Conservation (phyloP, 2,113 vertebrate species). For the Ursus arctos region DNA sequence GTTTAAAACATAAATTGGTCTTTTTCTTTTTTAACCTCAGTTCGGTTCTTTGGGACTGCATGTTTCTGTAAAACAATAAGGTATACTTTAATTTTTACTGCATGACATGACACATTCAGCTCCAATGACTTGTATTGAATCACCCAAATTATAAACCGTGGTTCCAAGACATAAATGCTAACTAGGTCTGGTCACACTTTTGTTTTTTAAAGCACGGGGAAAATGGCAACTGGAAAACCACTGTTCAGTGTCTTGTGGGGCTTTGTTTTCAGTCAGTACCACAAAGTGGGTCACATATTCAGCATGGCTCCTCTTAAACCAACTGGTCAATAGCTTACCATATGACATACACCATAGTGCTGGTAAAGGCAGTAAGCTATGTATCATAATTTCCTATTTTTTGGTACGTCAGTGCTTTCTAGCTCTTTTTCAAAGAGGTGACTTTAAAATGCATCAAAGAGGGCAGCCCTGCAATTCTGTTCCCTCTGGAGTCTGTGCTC, state of each 20-base stretch:
- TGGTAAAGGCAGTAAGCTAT: neutral
- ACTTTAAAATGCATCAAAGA: slow-evolving; percentile 60
- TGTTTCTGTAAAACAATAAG: slow-evolving; percentile 22
- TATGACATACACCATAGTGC: neutral
- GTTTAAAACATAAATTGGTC: slow-evolving; percentile 19
- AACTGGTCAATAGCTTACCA: neutral
- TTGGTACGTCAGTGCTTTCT: neutral
- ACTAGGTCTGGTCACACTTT: slow-evolving; percentile 3
- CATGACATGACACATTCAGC: slow-evolving; percentile 40
- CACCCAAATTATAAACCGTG: slow-evolving; percentile 35
- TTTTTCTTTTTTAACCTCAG: neutral
- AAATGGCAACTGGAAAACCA: neutral
- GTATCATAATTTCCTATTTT: slow-evolving; percentile 13
- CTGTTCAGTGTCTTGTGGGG: neutral
- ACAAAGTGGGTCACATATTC: slow-evolving; percentile 8
- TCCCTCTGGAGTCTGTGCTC: slow-evolving; percentile 27
- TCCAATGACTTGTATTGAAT: slow-evolving; percentile 38
- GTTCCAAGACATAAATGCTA: slow-evolving; percentile 40
- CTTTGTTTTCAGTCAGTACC: neutral
- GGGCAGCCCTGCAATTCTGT: neutral
- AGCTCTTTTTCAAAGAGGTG: slow-evolving; percentile 1
- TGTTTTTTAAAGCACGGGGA: neutral
- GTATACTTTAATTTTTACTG: slow-evolving; percentile 29
- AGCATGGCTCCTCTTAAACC: neutral
- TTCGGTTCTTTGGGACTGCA: neutral